Evolutionary conservation across 2,113 vertebrate genomes (phyloP), one percentile per base, ranked within the genome.

Genomic region (Oncorhynchus nerka): DNA sequence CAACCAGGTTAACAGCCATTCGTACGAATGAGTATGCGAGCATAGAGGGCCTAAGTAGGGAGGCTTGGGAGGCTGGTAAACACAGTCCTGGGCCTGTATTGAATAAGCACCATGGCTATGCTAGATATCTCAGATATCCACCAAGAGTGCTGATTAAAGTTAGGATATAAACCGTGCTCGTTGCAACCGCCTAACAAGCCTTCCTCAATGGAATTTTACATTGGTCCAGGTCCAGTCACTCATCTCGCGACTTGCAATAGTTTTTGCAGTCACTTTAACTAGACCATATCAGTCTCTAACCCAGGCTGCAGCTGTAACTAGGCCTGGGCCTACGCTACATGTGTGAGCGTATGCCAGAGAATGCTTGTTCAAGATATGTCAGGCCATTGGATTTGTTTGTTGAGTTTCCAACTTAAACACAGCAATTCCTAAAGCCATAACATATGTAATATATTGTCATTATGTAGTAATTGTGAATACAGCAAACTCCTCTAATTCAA

Each of bases 111-210:
- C 82, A 59, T 79, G 83, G 84, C 85, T 79, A 83, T 70, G 26
- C 8, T 79, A 75, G 86, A 84, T 84, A 86, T 89, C 86, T 90
- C 89, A 89, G 86, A 90, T 79, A 83, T 80, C 78, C 88, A 89
- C 85, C 88, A 89, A 90, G 88, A 82, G 81, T 73, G 76, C 90
- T 89, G 89, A 92, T 91, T 90, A 86, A 88, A 88, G 83, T 81
- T 81, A 81, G 86, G 89, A 91, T 92, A 89, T 90, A 89, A 91
- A 88, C 91, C 87, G 89, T 67, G 84, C 81, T 83, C 74, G 83
- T 79, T 84, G 34, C 34, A 2, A 34, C 34, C 6, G 85, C 84
- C 81, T 92, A 90, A 90, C 89, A 91, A 86, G 70, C 82, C 79
- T 80, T 79, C 74, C 84, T 87, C 87, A 76, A 75, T 87, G 81